A percentile compares a stretch with the other conserved stretches of the same genome.
Conservation (phyloP, 2,797 vertebrate genomes). For the Malurus leucopterus region DNA sequence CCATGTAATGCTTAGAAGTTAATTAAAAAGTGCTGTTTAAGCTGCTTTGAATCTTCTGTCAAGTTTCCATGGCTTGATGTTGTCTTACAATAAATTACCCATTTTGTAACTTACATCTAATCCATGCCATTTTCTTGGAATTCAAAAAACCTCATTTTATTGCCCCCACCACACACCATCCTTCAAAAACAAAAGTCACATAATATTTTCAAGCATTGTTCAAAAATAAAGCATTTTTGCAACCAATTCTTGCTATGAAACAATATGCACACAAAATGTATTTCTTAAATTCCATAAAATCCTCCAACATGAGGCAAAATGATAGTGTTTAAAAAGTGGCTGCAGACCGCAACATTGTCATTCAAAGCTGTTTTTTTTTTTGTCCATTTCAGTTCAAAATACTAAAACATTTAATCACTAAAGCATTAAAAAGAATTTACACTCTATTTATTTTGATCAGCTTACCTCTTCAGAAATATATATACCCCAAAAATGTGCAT, state of each 20-base stretch:
- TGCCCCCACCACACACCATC: conserved; percentile 86
- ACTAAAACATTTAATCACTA: conserved; percentile 87
- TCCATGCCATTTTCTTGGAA: conserved; percentile 89
- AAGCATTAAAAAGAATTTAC: conserved; percentile 90
- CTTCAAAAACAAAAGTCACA: conserved; percentile 83
- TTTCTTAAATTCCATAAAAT: conserved; percentile 79
- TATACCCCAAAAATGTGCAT: conserved; percentile 94
- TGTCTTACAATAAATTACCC: conserved; percentile 90
- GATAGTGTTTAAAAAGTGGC: conserved; percentile 75
- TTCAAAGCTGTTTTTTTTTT: conserved; percentile 73
- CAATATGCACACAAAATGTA: conserved; percentile 87
- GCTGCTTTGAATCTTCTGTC: conserved; percentile 90
- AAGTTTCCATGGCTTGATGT: conserved; percentile 96
- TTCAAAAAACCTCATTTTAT: conserved; percentile 86
- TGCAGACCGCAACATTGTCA: conserved; percentile 72
- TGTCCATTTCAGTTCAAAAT: conserved; percentile 83
- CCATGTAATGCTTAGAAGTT: conserved; percentile 77
- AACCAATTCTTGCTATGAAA: conserved; percentile 89
- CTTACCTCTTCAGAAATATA: conserved; percentile 97
- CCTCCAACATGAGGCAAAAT: conserved; percentile 80
- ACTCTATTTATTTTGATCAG: conserved; percentile 82
- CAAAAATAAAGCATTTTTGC: conserved; percentile 92
- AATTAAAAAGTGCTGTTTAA: conserved; percentile 81
- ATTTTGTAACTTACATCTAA: conserved; percentile 84
- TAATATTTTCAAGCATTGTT: conserved; percentile 88